phyloP scores from a whole-genome alignment of 2,888 invertebrate genomes.

The Xestia xanthographa region DNA sequence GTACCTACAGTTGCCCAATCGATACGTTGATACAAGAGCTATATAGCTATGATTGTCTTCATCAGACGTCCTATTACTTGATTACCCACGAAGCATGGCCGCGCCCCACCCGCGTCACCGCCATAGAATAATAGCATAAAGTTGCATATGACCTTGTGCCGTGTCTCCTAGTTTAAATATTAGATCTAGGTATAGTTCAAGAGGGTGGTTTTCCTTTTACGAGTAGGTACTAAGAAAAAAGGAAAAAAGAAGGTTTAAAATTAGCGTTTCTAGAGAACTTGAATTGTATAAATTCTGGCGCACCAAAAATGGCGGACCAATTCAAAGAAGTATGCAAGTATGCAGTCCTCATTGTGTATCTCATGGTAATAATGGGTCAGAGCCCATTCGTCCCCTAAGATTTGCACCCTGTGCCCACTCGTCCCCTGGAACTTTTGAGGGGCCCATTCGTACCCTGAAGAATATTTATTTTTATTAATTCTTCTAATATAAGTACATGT shows the following conservation, averaged over 20 bases:
- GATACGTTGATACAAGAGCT: conserved; percentile 17
- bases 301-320: not conserved
- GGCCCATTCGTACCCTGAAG: too few species aligned
- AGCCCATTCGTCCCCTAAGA: too few species aligned
- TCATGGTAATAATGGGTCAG: too few species aligned
- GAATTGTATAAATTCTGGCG: not conserved
- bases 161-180: conserved; percentile 29
- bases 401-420: too few species aligned
- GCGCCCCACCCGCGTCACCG: conserved; percentile 57
- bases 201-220: conserved; percentile 12
- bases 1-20: conserved; percentile 17
- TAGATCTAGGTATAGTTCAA: not conserved
- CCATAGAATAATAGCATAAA: conserved; percentile 43
- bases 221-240: not conserved
- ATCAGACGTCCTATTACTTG: conserved; percentile 67
- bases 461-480: too few species aligned
- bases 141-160: conserved; percentile 48
- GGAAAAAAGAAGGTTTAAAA: too few species aligned
- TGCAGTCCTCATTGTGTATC: not conserved
- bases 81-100: conserved; percentile 60
- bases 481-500: too few species aligned
- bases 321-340: not conserved
- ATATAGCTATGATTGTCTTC: conserved; percentile 51
- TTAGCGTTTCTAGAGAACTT: not conserved
- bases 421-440: too few species aligned